phyloP scores from a whole-genome alignment of 2,113 vertebrate genomes.

The Orthonyx spaldingii region DNA sequence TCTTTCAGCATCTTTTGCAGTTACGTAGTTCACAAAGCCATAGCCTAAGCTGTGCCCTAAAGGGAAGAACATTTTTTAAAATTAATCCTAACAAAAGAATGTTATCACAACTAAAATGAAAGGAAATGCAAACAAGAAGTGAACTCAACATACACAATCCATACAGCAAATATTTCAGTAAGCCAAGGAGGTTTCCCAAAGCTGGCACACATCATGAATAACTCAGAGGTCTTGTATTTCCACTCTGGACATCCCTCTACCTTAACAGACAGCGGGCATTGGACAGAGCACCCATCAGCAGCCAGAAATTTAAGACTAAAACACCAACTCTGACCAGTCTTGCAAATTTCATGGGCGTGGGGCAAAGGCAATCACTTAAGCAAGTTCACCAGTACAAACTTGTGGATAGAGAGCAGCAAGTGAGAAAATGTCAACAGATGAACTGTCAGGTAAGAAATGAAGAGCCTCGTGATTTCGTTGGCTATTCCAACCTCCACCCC shows the following conservation, averaged over 20 bases:
- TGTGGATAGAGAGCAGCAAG: not conserved
- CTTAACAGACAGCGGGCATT: not conserved
- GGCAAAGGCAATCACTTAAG: not conserved
- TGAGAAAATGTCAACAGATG: accelerated
- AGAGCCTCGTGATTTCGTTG: not conserved
- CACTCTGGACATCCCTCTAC: not conserved
- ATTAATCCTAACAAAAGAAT: not conserved
- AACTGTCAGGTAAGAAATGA: not conserved
- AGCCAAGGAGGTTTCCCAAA: not conserved
- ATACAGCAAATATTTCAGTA: not conserved
- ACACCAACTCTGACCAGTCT: not conserved
- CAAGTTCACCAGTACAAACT: not conserved
- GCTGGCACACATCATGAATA: not conserved
- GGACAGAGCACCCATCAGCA: not conserved
- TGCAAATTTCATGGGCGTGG: not conserved
- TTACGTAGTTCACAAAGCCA: slow-evolving; percentile 99
- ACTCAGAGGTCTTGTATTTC: not conserved
- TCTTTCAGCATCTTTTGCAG: slow-evolving; percentile 97
- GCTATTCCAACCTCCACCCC: not conserved
- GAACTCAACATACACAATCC: not conserved
- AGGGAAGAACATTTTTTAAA: slow-evolving; percentile 56
- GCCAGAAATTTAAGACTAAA: not conserved
- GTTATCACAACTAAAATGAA: not conserved
- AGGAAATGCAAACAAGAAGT: not conserved
- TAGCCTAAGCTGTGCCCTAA: slow-evolving; percentile 99